A percentile compares a stretch with the other conserved stretches of the same genome.
These are phyloP conservation scores for Percopsis omiscomaycus DNA, from an alignment of 2,797 vertebrate genomes.

Conservation along the genomic window DNA sequence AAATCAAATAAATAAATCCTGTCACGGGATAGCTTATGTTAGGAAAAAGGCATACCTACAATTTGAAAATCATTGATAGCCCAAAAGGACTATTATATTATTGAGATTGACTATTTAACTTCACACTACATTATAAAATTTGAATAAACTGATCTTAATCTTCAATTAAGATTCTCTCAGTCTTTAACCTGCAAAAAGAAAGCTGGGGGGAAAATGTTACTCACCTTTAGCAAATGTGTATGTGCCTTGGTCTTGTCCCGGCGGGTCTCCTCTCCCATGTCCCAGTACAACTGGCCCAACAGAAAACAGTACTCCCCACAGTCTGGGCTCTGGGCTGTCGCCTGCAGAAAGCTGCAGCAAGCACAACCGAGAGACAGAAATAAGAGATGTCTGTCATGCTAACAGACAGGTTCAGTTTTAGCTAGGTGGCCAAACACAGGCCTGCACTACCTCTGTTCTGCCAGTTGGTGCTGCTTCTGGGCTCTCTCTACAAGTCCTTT, in stretches of 20 bases:
- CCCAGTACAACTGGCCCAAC: constrained; percentile 90
- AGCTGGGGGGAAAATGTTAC: constrained; percentile 3
- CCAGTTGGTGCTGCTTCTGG: constrained; percentile 79
- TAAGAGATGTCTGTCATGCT: neutral
- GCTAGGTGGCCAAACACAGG: neutral
- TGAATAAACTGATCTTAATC: too few relatives aligned
- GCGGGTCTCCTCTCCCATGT: constrained; percentile 88
- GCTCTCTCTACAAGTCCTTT: constrained; percentile 78
- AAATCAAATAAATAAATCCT: neutral
- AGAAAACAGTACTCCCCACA: constrained; percentile 85
- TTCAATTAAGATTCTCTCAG: too few relatives aligned
- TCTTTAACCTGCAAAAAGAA: too few relatives aligned
- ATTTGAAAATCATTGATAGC: too few relatives aligned
- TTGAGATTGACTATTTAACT: too few relatives aligned
- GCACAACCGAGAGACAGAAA: constrained; percentile 2
- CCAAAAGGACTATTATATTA: too few relatives aligned
- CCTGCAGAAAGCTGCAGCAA: constrained; percentile 82
- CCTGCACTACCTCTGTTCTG: constrained; percentile 82
- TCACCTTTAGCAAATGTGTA: constrained; percentile 90
- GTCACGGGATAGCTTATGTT: neutral
- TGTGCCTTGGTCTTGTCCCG: constrained; percentile 88
- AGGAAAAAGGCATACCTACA: too few relatives aligned
- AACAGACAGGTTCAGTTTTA: neutral
- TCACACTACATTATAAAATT: too few relatives aligned
- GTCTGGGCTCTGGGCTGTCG: constrained; percentile 77